Percentiles rank a stretch among this genome's conserved stretches.
These are phyloP conservation scores for Rattus rattus DNA, from an alignment of 2,113 vertebrate species.

Conservation along the genomic window DNA sequence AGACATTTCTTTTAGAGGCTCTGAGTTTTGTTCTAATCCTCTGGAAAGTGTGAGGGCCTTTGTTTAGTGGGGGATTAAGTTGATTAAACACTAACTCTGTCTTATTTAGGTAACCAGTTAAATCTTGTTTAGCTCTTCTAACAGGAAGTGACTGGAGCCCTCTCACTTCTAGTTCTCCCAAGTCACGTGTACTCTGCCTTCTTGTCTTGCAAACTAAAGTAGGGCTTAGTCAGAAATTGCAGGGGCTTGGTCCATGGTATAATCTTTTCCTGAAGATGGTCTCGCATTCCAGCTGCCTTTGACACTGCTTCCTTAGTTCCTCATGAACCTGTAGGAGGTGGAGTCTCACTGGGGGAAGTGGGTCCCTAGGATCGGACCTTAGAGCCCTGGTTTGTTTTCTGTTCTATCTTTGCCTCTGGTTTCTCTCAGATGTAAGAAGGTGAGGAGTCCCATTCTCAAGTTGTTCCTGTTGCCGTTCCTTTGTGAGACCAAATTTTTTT, in stretches of 20 bases:
- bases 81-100: background rate
- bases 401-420: background rate
- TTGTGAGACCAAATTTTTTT: too few species aligned
- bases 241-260: background rate
- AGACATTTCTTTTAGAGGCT: background rate
- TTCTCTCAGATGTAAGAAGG: background rate
- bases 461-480: background rate
- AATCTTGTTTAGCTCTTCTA: background rate
- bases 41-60: background rate
- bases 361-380: background rate
- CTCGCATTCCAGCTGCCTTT: background rate
- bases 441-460: background rate
- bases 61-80: background rate
- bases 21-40: conserved; percentile 10
- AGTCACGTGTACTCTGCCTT: background rate
- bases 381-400: background rate
- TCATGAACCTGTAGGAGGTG: background rate
- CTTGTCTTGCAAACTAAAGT: background rate
- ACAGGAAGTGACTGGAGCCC: background rate
- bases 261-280: background rate
- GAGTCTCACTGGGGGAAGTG: background rate
- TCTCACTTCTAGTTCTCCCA: background rate
- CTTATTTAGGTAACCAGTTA: background rate
- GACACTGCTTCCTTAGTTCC: background rate
- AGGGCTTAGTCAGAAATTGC: background rate